These are phyloP conservation scores for Hermetia illucens DNA, from an alignment of 1,140 invertebrate genomes.

Conservation along the genomic window DNA sequence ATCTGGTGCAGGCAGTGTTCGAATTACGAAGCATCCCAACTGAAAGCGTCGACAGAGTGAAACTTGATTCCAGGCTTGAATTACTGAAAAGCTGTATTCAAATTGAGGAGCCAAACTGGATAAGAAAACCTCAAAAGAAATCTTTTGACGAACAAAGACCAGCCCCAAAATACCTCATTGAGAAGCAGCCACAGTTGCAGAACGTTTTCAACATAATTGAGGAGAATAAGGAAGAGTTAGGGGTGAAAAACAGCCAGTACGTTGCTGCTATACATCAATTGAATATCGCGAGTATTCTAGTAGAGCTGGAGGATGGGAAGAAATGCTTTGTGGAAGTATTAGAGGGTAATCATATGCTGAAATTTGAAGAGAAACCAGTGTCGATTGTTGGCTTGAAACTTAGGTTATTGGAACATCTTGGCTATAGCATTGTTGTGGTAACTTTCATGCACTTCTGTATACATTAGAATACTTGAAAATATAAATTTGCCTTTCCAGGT, in stretches of 20 bases:
- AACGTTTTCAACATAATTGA: conserved; percentile 11
- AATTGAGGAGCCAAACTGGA: conserved; percentile 16
- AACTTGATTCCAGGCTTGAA: conserved; percentile 22
- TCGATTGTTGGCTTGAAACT: conserved; percentile 16
- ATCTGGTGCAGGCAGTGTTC: conserved; percentile 15
- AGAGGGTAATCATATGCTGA: conserved; percentile 12
- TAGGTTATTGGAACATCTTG: conserved; percentile 15
- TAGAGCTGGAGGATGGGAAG: conserved; percentile 8
- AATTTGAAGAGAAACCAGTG: conserved; percentile 15
- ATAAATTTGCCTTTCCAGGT: neutral
- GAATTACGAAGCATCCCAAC: conserved; percentile 11
- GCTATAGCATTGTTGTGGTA: conserved; percentile 19
- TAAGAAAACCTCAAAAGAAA: neutral
- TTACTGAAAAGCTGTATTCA: conserved; percentile 16
- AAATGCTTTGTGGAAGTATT: conserved; percentile 19
- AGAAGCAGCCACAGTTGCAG: conserved; percentile 11
- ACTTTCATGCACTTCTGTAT: conserved; percentile 1
- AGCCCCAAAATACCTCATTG: conserved; percentile 16
- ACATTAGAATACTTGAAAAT: neutral
- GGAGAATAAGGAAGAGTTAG: conserved; percentile 5
- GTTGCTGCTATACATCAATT: conserved; percentile 20
- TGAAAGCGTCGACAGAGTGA: conserved; percentile 13
- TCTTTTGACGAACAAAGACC: conserved; percentile 13
- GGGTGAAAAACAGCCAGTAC: conserved; percentile 15
- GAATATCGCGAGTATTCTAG: conserved; percentile 20